Evolutionary conservation across 2,113 vertebrate genomes (phyloP).

Genomic region (Microcebus jonahi): DNA sequence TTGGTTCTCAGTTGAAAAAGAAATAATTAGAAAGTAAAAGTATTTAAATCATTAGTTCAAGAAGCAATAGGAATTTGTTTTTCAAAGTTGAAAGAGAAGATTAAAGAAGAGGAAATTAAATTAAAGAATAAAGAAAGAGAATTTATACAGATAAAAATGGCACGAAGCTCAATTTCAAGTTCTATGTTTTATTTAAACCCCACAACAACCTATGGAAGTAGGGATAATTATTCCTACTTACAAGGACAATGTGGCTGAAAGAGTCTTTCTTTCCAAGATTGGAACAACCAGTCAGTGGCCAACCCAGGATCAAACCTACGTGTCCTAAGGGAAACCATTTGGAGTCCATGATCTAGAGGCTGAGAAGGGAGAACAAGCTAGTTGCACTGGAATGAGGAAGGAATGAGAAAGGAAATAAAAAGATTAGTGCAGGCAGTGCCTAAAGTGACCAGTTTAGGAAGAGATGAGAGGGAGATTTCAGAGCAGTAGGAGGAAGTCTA

Average conservation of each 20-base stretch:
- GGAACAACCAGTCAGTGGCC: background rate
- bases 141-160: background rate
- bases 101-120: conserved; percentile 26
- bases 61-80: conserved; percentile 34
- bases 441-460: background rate
- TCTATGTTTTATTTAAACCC: background rate
- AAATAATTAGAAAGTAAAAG: conserved; percentile 7
- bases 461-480: background rate
- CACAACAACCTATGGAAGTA: background rate
- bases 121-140: background rate
- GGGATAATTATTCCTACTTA: background rate
- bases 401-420: background rate
- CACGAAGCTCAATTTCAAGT: background rate
- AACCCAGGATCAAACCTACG: background rate
- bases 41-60: background rate
- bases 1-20: background rate
- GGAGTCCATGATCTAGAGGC: background rate
- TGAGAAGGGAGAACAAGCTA: background rate
- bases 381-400: background rate
- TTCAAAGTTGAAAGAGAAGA: conserved; percentile 23
- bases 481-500: background rate
- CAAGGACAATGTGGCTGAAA: background rate
- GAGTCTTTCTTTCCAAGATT: background rate
- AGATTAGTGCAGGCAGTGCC: background rate
- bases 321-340: background rate